Conservation (phyloP, 2,888 invertebrate genomes). For the Adelognathus sp. region DNA sequence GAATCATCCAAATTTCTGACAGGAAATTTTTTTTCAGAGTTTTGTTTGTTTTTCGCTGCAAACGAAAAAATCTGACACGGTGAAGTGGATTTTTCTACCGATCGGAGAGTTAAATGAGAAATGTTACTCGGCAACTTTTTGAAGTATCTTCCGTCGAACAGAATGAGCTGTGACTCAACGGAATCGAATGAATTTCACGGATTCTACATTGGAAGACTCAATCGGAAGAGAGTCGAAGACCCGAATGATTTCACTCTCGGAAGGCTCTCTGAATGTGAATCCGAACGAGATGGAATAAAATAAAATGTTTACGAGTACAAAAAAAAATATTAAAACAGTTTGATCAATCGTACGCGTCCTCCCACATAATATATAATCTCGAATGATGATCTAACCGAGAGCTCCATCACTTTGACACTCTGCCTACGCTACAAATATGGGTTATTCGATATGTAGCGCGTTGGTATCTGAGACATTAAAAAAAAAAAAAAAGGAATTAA, state of each 20-base stretch:
- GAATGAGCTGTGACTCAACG: too few species aligned
- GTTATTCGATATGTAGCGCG: background rate
- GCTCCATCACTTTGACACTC: conserved; percentile 54
- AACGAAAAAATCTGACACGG: too few species aligned
- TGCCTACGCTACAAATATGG: conserved; percentile 4
- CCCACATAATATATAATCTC: conserved; percentile 33
- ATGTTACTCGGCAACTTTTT: too few species aligned
- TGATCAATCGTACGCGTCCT: conserved; percentile 18
- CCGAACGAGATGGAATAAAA: background rate
- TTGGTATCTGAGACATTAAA: background rate
- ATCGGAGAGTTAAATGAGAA: too few species aligned
- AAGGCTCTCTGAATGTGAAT: background rate
- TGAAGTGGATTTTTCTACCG: too few species aligned
- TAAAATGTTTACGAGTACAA: background rate
- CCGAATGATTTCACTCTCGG: background rate
- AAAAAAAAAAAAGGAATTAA: conserved; percentile 8
- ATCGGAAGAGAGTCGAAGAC: too few species aligned
- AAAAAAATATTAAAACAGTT: conserved; percentile 2
- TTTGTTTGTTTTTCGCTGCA: too few species aligned
- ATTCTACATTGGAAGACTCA: too few species aligned
- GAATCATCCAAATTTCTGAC: too few species aligned
- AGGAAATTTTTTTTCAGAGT: too few species aligned
- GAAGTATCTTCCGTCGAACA: too few species aligned
- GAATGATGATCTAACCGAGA: conserved; percentile 46
- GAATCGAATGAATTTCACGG: background rate